A percentile compares a stretch with the other conserved stretches of the same genome.
Evolutionary conservation across 2,797 vertebrate genomes (phyloP).

Genomic region (Esox lucius): DNA sequence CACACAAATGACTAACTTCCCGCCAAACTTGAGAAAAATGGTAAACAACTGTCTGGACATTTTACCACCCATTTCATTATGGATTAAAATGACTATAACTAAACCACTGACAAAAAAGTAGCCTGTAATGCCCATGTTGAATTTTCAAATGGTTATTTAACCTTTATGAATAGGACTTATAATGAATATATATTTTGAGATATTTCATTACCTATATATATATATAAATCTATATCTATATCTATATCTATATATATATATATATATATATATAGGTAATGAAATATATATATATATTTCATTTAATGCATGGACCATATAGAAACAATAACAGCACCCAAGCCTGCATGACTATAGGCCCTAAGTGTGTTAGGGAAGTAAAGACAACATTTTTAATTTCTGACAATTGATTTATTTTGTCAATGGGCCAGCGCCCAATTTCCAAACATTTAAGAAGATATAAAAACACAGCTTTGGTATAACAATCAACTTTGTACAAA

Average conservation of each 20-base stretch:
- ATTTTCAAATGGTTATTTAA: neutral
- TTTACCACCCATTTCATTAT: neutral
- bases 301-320: neutral
- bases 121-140: neutral
- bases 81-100: neutral
- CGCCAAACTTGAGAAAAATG: conserved; percentile 40
- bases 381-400: conserved; percentile 37
- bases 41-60: neutral
- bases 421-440: conserved; percentile 55
- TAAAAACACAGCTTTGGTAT: conserved; percentile 88
- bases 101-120: neutral
- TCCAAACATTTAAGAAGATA: conserved; percentile 77
- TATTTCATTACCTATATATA: too few species aligned
- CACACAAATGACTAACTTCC: conserved; percentile 10
- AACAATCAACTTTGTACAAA: conserved; percentile 88
- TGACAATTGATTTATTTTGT: conserved; percentile 70
- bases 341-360: neutral
- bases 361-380: neutral
- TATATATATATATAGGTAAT: too few species aligned
- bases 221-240: neutral
- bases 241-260: too few species aligned
- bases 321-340: neutral
- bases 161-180: conserved; percentile 17
- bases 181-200: too few species aligned
- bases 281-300: neutral